phyloP scores from a whole-genome alignment of 2,888 invertebrate genomes.

The Cotesia congregata region DNA sequence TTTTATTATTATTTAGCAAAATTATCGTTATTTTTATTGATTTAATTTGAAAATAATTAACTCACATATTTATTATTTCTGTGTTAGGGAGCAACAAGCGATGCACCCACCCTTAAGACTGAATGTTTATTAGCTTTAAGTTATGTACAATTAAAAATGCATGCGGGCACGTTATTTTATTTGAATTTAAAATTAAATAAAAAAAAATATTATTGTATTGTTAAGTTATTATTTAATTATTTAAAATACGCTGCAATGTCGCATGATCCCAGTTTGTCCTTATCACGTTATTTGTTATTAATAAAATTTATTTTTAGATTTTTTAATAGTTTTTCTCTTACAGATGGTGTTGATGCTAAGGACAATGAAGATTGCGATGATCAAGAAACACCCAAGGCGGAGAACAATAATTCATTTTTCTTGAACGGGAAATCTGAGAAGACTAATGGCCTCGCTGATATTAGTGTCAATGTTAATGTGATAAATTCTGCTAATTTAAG shows the following conservation, averaged over 20 bases:
- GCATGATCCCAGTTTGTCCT: conserved; percentile 42
- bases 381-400: conserved; percentile 50
- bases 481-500: conserved; percentile 64
- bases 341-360: conserved; percentile 13
- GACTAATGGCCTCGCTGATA: conserved; percentile 54
- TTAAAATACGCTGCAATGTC: conserved; percentile 37
- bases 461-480: conserved; percentile 53
- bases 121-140: too few species aligned
- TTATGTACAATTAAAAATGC: too few species aligned
- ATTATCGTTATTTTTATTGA: too few species aligned
- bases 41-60: too few species aligned
- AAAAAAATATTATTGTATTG: neutral
- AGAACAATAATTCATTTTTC: conserved; percentile 65
- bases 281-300: conserved; percentile 23
- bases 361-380: conserved; percentile 55
- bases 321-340: conserved; percentile 22
- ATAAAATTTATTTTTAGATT: neutral
- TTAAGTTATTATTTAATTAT: neutral
- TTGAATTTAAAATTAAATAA: neutral
- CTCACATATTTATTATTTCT: too few species aligned
- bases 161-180: neutral
- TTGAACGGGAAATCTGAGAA: conserved; percentile 54
- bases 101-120: too few species aligned
- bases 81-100: too few species aligned
- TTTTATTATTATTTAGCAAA: neutral